A percentile compares a stretch with the other conserved stretches of the same genome.
phyloP scores from a whole-genome alignment of 1,140 invertebrate genomes.

The Drosophila bocqueti region DNA sequence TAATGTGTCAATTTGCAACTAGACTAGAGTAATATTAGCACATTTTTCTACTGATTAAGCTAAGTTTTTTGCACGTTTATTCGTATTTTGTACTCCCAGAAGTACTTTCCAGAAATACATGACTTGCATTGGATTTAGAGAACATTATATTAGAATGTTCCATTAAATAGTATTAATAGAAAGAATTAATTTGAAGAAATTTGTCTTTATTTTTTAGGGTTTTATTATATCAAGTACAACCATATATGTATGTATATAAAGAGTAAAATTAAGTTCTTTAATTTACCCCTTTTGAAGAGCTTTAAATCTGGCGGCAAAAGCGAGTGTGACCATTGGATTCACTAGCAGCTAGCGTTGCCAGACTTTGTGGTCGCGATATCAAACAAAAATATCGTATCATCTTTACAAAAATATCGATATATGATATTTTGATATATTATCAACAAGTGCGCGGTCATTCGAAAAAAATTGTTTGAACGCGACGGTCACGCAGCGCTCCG shows the following conservation, averaged over 20 bases:
- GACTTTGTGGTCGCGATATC: too few relatives aligned
- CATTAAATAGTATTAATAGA: background rate
- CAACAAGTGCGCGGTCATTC: background rate
- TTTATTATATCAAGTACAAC: background rate
- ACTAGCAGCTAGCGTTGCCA: too few relatives aligned
- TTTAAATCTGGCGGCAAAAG: background rate
- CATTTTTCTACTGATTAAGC: background rate
- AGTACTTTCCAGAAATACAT: background rate
- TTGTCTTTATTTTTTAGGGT: background rate
- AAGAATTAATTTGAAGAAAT: background rate
- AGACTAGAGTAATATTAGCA: background rate
- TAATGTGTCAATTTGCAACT: slow-evolving; percentile 51
- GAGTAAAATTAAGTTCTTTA: background rate
- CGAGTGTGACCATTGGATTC: background rate
- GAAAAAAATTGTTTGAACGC: background rate
- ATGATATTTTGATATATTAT: too few relatives aligned
- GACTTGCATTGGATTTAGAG: background rate
- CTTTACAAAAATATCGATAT: too few relatives aligned
- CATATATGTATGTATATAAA: background rate
- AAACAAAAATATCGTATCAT: too few relatives aligned
- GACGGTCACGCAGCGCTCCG: background rate
- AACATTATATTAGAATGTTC: background rate
- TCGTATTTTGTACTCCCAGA: too few relatives aligned
- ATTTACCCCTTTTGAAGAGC: background rate
- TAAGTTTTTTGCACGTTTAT: slow-evolving; percentile 34